Evolutionary conservation across 1,140 invertebrate genomes (phyloP), one percentile per base, ranked within the genome.

Genomic region (Cydia fagiglandana): DNA sequence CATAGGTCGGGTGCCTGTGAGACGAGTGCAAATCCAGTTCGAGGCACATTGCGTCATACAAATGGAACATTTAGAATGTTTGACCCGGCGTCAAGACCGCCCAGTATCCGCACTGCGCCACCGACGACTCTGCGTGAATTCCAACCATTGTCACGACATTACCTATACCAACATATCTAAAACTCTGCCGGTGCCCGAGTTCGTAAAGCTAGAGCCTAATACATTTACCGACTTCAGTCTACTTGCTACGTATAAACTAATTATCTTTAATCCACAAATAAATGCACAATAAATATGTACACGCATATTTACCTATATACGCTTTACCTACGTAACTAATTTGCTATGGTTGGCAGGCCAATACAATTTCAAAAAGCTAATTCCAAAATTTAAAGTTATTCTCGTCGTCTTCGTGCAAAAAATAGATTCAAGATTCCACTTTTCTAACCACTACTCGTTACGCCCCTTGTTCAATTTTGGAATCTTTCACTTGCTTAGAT

Each of bases 11-110:
- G 84, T 83, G 86, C 86, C 82, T 83, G 81, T 85, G 79, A 88
- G 88, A 90, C 87, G 88, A 90, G 86, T 90, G 88, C 88, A 89
- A 90, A 90, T 89, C 89, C 88, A 88, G 88, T 89, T 82, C 79
- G 80, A 84, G 81, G 80, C 77, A 83, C 81, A 87, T 91, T 91
- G 88, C 89, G 89, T 90, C 88, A 89, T 89, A 87, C 86, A 88
- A 82, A 83, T 84, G 80, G 78, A 83, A 84, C 83, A 84, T 84
- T 90, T 91, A 90, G 88, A 91, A 91, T 91, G 89, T 89, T 90
- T 91, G 88, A 91, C 88, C 89, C 86, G 83, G 77, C 77, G 81
- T 79, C 81, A 81, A 79, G 79, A 81, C 76, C 79, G 79, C 76
- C 77, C 75, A 76, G 77, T 66, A 68, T 64, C 81, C 78, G 80